A percentile compares a stretch with the other conserved stretches of the same genome.
Evolutionary conservation across 92 coral and sea anemone species (phyloP).

Genomic region (Muricea muricata): DNA sequence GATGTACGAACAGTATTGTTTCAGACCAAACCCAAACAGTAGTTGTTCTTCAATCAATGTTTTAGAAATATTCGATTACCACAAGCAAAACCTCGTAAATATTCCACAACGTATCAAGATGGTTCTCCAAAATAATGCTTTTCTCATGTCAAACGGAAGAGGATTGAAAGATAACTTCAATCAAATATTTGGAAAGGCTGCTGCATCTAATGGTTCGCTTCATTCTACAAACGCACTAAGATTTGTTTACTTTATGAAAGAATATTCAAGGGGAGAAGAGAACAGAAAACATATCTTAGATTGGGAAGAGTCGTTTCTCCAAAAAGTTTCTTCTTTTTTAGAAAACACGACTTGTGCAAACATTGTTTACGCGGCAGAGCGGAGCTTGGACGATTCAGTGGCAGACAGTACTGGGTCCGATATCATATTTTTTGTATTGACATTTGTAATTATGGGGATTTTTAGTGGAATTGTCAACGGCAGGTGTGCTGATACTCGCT

Average conservation of each 20-base stretch:
- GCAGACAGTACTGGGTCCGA: slow-evolving; percentile 71
- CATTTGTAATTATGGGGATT: slow-evolving; percentile 71
- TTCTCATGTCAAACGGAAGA: slow-evolving; percentile 30
- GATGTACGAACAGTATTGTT: not conserved
- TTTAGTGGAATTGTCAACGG: slow-evolving; percentile 71
- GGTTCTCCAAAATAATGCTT: not conserved
- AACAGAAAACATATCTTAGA: slow-evolving; percentile 35
- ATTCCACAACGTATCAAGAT: not conserved
- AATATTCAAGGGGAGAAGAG: slow-evolving; percentile 19
- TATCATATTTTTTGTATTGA: slow-evolving; percentile 50
- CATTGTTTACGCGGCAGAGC: slow-evolving; percentile 57
- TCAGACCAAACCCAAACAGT: not conserved
- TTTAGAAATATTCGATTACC: slow-evolving; percentile 10
- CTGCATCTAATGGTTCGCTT: not conserved
- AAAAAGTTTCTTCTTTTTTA: slow-evolving; percentile 27
- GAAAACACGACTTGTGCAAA: slow-evolving; percentile 51
- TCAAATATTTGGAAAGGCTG: not conserved
- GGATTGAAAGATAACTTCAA: not conserved
- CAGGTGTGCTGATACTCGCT: slow-evolving; percentile 69
- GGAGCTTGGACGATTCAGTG: slow-evolving; percentile 77
- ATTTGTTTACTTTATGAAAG: slow-evolving; percentile 44
- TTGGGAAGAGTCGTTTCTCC: slow-evolving; percentile 58
- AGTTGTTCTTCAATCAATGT: not conserved
- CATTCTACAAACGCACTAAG: slow-evolving; percentile 8
- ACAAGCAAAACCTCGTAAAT: not conserved